These are phyloP conservation scores for Lithobates sylvaticus DNA, from an alignment of 2,797 vertebrate species.

Conservation along the genomic window DNA sequence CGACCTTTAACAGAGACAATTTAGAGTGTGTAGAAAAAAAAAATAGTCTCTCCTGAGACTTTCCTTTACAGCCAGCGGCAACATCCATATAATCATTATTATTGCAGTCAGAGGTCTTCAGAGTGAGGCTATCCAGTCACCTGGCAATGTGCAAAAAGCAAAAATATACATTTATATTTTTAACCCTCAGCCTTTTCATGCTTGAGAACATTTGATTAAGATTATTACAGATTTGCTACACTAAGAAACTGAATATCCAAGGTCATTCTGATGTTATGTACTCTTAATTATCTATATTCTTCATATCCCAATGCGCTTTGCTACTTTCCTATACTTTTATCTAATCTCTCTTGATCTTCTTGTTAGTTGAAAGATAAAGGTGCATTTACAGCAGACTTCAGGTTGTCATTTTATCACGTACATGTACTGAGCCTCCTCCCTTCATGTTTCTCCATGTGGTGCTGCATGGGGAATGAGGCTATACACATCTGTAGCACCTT, in stretches of 20 bases:
- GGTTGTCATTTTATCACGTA: too few relatives aligned
- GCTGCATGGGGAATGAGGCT: too few relatives aligned
- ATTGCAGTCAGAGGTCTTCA: constrained; percentile 29
- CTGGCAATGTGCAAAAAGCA: constrained; percentile 31
- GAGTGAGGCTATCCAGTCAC: constrained; percentile 35
- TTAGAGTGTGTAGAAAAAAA: constrained; percentile 11
- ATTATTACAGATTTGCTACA: constrained; percentile 24
- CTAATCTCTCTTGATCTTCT: too few relatives aligned
- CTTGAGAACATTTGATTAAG: constrained; percentile 7
- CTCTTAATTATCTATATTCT: too few relatives aligned
- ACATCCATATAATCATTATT: constrained; percentile 42
- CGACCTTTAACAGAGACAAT: constrained; percentile 52
- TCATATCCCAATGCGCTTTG: too few relatives aligned
- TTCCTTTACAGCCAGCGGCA: constrained; percentile 39
- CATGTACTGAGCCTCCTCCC: too few relatives aligned
- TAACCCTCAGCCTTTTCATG: constrained; percentile 21
- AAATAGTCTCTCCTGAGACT: constrained; percentile 26
- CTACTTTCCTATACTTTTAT: too few relatives aligned
- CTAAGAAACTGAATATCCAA: neutral
- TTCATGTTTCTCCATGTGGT: too few relatives aligned
- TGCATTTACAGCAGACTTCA: too few relatives aligned
- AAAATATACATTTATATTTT: constrained; percentile 33
- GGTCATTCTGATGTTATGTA: neutral
- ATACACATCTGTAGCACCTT: too few relatives aligned
- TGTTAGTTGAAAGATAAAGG: too few relatives aligned